phyloP scores from a whole-genome alignment of 2,797 vertebrate genomes.

The Selene dorsalis region DNA sequence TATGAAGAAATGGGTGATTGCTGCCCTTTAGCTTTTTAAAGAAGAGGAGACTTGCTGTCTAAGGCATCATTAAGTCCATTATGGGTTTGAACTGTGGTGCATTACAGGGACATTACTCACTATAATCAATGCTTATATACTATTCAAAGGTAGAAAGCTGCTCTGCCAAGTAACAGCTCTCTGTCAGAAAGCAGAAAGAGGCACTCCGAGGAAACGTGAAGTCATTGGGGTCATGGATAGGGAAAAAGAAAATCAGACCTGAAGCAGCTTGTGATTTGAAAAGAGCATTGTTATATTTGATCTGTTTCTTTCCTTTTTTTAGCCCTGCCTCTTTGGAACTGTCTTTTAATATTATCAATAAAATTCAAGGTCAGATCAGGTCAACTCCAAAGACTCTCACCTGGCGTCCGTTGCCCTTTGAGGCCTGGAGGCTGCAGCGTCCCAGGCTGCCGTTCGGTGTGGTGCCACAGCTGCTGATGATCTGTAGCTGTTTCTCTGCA shows the following conservation, averaged over 20 bases:
- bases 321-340: background rate
- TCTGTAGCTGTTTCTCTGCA: slow-evolving; percentile 96
- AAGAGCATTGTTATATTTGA: background rate
- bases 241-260: background rate
- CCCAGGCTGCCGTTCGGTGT: slow-evolving; percentile 95
- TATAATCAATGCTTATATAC: slow-evolving; percentile 61
- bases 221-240: background rate
- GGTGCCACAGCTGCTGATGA: slow-evolving; percentile 97
- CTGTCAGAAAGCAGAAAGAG: background rate
- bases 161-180: slow-evolving; percentile 6
- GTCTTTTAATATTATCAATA: background rate
- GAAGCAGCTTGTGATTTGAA: background rate
- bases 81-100: slow-evolving; percentile 40
- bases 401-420: slow-evolving; percentile 86
- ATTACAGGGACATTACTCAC: slow-evolving; percentile 43
- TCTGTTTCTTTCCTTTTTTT: background rate
- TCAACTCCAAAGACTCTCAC: slow-evolving; percentile 63
- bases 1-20: slow-evolving; percentile 11
- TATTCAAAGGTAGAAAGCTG: slow-evolving; percentile 48
- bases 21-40: slow-evolving; percentile 15
- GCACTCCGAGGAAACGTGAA: background rate
- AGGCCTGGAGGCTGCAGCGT: slow-evolving; percentile 88
- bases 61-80: slow-evolving; percentile 44
- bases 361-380: background rate
- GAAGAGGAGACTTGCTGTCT: slow-evolving; percentile 33